Base-by-base conservation (phyloP, 2,888 invertebrate species). In the Pristionchus maxplancki region DNA sequence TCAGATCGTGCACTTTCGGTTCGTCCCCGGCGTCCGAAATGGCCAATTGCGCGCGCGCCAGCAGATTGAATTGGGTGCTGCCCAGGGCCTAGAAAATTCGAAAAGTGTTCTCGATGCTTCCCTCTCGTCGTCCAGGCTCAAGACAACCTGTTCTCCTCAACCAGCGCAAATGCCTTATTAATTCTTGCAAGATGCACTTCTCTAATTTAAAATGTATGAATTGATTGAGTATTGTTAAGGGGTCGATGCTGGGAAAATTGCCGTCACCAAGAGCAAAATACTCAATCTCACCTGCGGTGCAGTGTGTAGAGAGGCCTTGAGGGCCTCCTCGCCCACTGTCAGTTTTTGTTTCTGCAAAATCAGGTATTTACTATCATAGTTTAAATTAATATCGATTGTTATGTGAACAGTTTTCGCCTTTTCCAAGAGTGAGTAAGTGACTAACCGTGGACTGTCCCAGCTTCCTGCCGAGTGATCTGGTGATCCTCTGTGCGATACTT, bases 11-110 rank as follows among this genome's bases (percentile, higher is more conserved):
- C 64, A 92, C 91, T 34, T 89, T 91, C 17, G 90, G 88, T 20
- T 91, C 91, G 62, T 91, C 91, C n/a, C 91, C 90, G 5, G 92
- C 92, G 88, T 92, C 92, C 1, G 91, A 89, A 17, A 91, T 88
- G 34, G 89, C 90, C 0, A 92, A 82, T 20, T 90, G 90, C 15
- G 91, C 90, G 37, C 91, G 89, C 5, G 92, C 92, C 9, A 92
- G 89, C 0, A 92, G 88, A 85, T 92, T 91, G 89, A 89, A 92
- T 48, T 91, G 90, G 15, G 90, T 90, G 85, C 91, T 90, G 13
- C 91, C 90, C 8, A 88, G 53, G 24, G 78, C 87, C 85, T 62
- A 28, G n/a, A 64, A 4, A 53, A 53, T 53, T 74, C 4, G 6
- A 58, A 20, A 20, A 24, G 53, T n/a, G n/a, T n/a, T n/a, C n/a